Evolutionary conservation across 2,888 invertebrate species (phyloP), one percentile per base, ranked within the genome.

Genomic region (Amphipoea lucens): DNA sequence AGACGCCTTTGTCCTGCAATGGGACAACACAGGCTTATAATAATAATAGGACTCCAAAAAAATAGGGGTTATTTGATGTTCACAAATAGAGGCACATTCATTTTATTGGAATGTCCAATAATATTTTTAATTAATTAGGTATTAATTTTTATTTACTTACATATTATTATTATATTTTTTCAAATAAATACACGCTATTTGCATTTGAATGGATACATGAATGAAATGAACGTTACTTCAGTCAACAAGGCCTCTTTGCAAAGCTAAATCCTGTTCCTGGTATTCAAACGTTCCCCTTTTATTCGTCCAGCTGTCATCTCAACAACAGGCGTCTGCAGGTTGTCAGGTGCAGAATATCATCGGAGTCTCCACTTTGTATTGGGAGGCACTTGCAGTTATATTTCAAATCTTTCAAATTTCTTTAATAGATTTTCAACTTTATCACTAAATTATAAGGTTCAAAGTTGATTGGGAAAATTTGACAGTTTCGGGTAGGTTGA

Each of bases 251-350:
- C 40, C 4, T 23, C 17, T 42, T 14, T 29, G 11, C 20, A 40
- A 4, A 29, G 29, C 4, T 42, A 7, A 68, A 60, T 17, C 9
- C 51, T 48, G 68, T 51, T 51, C 5, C 40, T 3, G 4, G 40
- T 29, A 62, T 79, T 54, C 68, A 62, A 1, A 20, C 20, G 69
- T 69, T 54, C 67, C 79, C 81, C 40, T 17, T 80, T 80, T 36
- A 14, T 12, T 62, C n/a, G 45, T 40, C 9, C 23, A 20, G 60
- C 60, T 74, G 42, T 67, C 40, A 73, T 81, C 54, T 67, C 36
- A 45, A 73, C 81, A 42, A 17, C 60, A 72, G 51, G 3, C 57
- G 12, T 42, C n/a, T 62, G 20, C 6, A 40, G 45, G 45, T 45
- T 20, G 81, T 57, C 81, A 40, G 3, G 12, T n/a, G 45, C 74